Percentiles rank a stretch among this genome's conserved stretches.
Evolutionary conservation across 2,113 vertebrate genomes (phyloP).

Genomic region (Nothocercus julius): DNA sequence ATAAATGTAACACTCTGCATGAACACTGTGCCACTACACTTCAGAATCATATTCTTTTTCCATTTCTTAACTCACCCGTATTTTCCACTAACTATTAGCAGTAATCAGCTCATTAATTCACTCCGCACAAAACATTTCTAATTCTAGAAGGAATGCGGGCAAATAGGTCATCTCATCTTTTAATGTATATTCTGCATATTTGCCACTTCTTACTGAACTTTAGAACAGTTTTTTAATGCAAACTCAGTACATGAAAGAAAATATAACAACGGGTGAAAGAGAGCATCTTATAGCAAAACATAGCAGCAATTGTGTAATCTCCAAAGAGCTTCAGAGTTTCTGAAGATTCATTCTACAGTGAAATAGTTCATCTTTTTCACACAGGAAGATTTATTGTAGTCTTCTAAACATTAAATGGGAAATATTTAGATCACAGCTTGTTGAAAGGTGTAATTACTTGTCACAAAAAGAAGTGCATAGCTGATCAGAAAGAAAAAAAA

Average conservation of each 20-base stretch:
- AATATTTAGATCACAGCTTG: not conserved
- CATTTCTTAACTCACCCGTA: not conserved
- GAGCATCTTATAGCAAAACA: not conserved
- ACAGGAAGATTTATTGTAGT: not conserved
- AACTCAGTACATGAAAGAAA: constrained; percentile 28
- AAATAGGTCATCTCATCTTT: constrained; percentile 2
- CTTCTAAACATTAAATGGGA: constrained; percentile 4
- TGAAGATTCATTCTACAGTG: not conserved
- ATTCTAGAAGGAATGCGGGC: not conserved
- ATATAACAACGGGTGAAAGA: not conserved
- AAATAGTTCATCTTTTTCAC: not conserved
- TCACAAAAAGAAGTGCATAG: constrained; percentile 33
- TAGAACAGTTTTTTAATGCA: constrained; percentile 6
- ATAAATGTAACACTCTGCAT: not conserved
- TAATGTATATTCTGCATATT: not conserved
- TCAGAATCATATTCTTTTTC: not conserved
- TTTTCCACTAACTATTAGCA: not conserved
- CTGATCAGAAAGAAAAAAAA: constrained; percentile 24
- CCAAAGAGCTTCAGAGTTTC: constrained; percentile 1
- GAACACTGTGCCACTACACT: not conserved
- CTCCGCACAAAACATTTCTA: not conserved
- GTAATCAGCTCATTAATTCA: not conserved
- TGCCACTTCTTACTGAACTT: not conserved
- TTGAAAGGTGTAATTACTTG: constrained; percentile 18
- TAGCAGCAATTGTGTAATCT: constrained; percentile 2